Percentiles rank a stretch among this genome's conserved stretches.
phyloP scores from a whole-genome alignment of 1,140 invertebrate species.

The Lordiphosa clarofinis region DNA sequence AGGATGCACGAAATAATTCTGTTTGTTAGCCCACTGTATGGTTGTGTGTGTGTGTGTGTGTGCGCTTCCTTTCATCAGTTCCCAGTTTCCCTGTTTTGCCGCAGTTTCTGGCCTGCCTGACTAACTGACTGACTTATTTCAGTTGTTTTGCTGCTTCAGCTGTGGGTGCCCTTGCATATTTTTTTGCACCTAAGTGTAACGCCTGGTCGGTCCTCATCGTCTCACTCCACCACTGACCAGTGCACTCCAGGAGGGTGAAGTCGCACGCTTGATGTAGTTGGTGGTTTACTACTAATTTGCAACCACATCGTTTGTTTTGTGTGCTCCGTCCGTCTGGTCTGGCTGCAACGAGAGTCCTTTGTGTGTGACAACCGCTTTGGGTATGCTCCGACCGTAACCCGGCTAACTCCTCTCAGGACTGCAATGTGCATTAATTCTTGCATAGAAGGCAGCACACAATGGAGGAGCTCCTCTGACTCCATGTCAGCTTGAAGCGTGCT shows the following conservation, averaged over 20 bases:
- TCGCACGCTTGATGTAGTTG: slow-evolving; percentile 73
- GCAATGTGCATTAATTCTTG: slow-evolving; percentile 66
- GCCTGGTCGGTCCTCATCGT: not conserved
- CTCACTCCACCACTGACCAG: slow-evolving; percentile 13
- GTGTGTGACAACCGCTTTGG: slow-evolving; percentile 57
- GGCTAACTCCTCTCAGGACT: not conserved
- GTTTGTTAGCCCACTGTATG: slow-evolving; percentile 48
- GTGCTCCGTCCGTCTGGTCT: slow-evolving; percentile 24
- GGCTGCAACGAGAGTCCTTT: slow-evolving; percentile 49
- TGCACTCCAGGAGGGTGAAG: slow-evolving; percentile 25
- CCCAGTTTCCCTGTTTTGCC: slow-evolving; percentile 7
- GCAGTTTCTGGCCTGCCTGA: slow-evolving; percentile 24
- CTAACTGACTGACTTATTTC: slow-evolving; percentile 60
- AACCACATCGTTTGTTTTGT: slow-evolving; percentile 77
- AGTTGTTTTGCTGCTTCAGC: slow-evolving; percentile 6
- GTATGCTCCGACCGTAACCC: slow-evolving; percentile 24
- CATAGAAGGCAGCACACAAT: slow-evolving; percentile 48
- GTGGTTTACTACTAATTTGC: slow-evolving; percentile 77
- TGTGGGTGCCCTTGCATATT: slow-evolving; percentile 31
- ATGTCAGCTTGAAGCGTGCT: slow-evolving; percentile 49
- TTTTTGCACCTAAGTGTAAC: slow-evolving; percentile 42
- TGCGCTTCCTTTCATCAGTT: slow-evolving; percentile 37
- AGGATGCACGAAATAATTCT: slow-evolving; percentile 76
- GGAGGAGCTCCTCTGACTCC: slow-evolving; percentile 24
- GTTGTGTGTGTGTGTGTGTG: not conserved